These are phyloP conservation scores for Hofmannophila pseudospretella DNA, from an alignment of 2,888 invertebrate species.

Conservation along the genomic window DNA sequence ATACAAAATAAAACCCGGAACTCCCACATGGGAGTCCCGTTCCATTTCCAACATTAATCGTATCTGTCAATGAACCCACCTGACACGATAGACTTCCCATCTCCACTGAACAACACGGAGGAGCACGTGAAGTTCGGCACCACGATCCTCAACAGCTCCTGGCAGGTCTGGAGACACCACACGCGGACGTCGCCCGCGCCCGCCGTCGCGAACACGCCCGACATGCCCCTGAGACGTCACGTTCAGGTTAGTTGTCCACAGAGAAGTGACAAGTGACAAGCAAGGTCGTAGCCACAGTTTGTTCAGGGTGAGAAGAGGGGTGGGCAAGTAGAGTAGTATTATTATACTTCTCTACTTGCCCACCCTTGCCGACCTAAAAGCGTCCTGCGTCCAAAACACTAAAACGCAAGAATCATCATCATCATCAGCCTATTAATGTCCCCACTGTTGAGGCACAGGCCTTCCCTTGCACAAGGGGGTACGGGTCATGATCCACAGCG, in stretches of 20 bases:
- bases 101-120: slow-evolving; percentile 84
- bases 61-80: no score
- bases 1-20: not conserved
- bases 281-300: no score
- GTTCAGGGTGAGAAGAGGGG: no score
- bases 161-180: slow-evolving; percentile 86
- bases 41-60: not conserved
- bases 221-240: slow-evolving; percentile 83
- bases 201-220: slow-evolving; percentile 92
- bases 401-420: no score
- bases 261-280: not conserved
- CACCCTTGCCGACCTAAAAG: no score
- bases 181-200: slow-evolving; percentile 91
- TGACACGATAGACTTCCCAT: slow-evolving; percentile 89
- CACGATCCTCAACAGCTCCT: slow-evolving; percentile 89
- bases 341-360: no score
- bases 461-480: no score
- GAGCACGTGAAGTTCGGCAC: slow-evolving; percentile 94
- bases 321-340: no score
- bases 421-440: no score
- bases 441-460: no score
- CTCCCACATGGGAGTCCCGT: not conserved
- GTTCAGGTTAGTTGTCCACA: not conserved
- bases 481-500: no score
- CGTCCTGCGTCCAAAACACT: no score